Evolutionary conservation across 2,113 vertebrate genomes (phyloP), one percentile per base, ranked within the genome.

Genomic region (Sialia sialis): DNA sequence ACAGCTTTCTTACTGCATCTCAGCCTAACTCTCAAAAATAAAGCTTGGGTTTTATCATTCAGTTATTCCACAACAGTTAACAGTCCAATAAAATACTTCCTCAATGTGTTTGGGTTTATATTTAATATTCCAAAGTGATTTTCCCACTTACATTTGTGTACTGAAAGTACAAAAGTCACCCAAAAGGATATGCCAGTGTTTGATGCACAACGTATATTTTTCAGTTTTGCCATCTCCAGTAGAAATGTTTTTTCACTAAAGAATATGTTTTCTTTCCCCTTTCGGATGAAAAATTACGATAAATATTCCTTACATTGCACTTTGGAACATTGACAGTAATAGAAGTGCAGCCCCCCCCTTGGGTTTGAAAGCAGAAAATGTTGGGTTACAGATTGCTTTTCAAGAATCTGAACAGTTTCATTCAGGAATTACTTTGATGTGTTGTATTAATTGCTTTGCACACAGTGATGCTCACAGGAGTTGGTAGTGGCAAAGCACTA

Each of bases 401-500:
- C 11, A 59, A n/a, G 39, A 63, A 38, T 9, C 13, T 5, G 36
- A 78, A 16, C 26, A 9, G 38, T 51, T 72, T 85, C 10, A 16
- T 52, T 84, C 5, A 48, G 30, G 52, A 69, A 29, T 29, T 1
- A 55, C 30, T 34, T 18, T 8, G 62, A 5, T 16, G 1, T 4
- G 18, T 13, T 38, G 16, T 15, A 11, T 9, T 8, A 22, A 52
- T 54, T 9, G 22, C 30, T 72, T 20, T 44, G 51, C 51, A 38
- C 6, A 4, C 25, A 21, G 41, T 4, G 30, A 9, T 2, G 22
- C 55, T 74, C 39, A 2, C 43, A 30, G 2, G 21, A 22, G 16
- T 43, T 25, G 10, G n/a, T 11, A 41, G 29, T 6, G 49, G 38
- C 0, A 1, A 69, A 72, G 29, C 48, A 2, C 51, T 23, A 11